These are phyloP conservation scores for Sebastes jordani DNA, from an alignment of 2,797 vertebrate species.

Conservation along the genomic window DNA sequence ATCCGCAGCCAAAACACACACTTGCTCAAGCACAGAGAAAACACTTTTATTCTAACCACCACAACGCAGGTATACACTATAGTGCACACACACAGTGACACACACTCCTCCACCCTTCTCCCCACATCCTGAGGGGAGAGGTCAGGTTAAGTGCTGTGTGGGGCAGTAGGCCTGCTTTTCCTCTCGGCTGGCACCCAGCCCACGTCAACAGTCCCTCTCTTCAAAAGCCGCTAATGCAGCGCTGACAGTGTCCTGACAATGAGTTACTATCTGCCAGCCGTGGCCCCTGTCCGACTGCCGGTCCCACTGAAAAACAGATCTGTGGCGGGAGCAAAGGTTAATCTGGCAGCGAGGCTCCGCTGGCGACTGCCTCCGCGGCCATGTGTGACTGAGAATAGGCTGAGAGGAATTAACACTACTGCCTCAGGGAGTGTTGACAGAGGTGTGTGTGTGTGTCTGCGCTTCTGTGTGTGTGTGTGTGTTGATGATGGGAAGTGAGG, in stretches of 20 bases:
- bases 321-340: conserved; percentile 77
- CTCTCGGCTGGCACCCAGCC: conserved; percentile 71
- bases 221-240: conserved; percentile 67
- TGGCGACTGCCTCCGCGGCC: conserved; percentile 59
- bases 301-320: conserved; percentile 78
- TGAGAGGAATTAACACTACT: conserved; percentile 74
- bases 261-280: conserved; percentile 73
- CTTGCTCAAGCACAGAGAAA: conserved; percentile 34
- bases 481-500: conserved; percentile 50
- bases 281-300: conserved; percentile 52
- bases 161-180: conserved; percentile 61
- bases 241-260: conserved; percentile 77
- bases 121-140: conserved; percentile 65
- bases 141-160: conserved; percentile 64
- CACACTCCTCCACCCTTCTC: conserved; percentile 34
- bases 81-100: background rate
- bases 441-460: conserved; percentile 44
- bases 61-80: background rate
- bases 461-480: background rate
- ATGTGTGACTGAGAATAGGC: conserved; percentile 80
- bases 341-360: conserved; percentile 75
- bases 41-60: conserved; percentile 11
- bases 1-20: conserved; percentile 49
- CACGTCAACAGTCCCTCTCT: conserved; percentile 75
- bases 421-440: conserved; percentile 73